Percentiles rank a stretch among this genome's conserved stretches.
phyloP scores from a whole-genome alignment of 2,113 vertebrate genomes.

The Oceanodroma tethys region DNA sequence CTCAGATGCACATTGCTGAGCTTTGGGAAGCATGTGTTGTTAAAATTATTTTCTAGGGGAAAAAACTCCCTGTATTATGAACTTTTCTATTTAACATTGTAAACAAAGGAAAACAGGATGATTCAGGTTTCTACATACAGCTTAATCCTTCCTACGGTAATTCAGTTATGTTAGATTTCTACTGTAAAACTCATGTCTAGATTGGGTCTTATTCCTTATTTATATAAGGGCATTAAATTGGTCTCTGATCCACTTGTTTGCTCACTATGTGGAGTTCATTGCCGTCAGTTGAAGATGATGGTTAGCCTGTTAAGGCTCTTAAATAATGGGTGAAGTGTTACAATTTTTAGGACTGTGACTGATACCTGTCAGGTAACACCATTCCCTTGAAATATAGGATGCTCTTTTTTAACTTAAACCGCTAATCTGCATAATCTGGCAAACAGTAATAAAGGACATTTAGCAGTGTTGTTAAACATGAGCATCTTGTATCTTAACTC shows the following conservation, averaged over 20 bases:
- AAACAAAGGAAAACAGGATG: neutral
- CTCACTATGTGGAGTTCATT: neutral
- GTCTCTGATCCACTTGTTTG: neutral
- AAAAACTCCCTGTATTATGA: fast-evolving
- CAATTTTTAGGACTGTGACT: neutral
- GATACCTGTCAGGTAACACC: neutral
- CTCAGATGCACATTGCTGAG: neutral
- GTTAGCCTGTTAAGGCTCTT: neutral
- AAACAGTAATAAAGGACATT: neutral
- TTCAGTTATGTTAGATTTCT: neutral
- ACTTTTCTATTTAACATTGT: neutral
- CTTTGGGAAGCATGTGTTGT: neutral
- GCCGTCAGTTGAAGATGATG: neutral
- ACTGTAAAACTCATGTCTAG: neutral
- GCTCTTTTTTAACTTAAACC: neutral
- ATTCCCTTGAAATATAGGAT: neutral
- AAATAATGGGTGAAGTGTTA: neutral
- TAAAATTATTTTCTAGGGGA: neutral
- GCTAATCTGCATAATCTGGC: neutral
- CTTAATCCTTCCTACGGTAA: neutral
- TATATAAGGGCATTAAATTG: neutral
- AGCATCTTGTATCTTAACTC: neutral
- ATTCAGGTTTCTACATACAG: neutral
- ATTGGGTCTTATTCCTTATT: neutral
- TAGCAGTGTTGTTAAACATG: neutral